Percentiles rank a stretch among this genome's conserved stretches.
phyloP scores from a whole-genome alignment of 2,113 vertebrate species.

The Scortum barcoo region DNA sequence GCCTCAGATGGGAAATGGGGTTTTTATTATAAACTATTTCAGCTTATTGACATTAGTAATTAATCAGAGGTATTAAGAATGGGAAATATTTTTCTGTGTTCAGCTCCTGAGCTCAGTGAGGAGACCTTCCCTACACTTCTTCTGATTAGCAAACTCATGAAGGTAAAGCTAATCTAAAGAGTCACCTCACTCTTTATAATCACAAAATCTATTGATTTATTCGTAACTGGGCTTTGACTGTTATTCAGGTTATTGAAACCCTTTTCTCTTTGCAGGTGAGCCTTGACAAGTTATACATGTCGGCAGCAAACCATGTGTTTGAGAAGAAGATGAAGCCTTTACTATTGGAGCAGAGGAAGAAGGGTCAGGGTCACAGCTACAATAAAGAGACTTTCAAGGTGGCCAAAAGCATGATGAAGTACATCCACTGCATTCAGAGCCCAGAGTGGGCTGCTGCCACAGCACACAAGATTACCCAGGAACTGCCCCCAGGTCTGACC shows the following conservation, averaged over 20 bases:
- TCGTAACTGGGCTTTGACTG: not conserved
- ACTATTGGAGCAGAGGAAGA: slow-evolving; percentile 84
- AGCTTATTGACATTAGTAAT: not conserved
- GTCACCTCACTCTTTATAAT: not conserved
- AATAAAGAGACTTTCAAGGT: slow-evolving; percentile 86
- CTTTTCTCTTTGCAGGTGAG: slow-evolving; percentile 84
- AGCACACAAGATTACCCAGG: slow-evolving; percentile 92
- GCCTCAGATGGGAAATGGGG: not conserved
- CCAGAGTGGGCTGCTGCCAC: slow-evolving; percentile 93
- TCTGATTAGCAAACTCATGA: slow-evolving; percentile 95
- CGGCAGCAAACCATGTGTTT: slow-evolving; percentile 90
- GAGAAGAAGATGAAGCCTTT: slow-evolving; percentile 92
- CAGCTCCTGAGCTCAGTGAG: slow-evolving; percentile 93
- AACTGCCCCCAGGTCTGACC: slow-evolving; percentile 90
- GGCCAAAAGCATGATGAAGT: slow-evolving; percentile 88
- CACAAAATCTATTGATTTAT: not conserved
- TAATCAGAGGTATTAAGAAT: not conserved
- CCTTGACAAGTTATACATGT: slow-evolving; percentile 92
- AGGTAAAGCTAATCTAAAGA: slow-evolving; percentile 83
- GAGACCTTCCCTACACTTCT: slow-evolving; percentile 94
- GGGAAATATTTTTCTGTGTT: slow-evolving; percentile 32
- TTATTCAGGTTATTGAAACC: not conserved
- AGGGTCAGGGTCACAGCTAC: slow-evolving; percentile 69
- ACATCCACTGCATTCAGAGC: slow-evolving; percentile 90
- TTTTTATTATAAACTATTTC: not conserved